Percentiles rank a stretch among this genome's conserved stretches.
Evolutionary conservation across 1,140 invertebrate genomes (phyloP).

Genomic region (Drosophila erecta): DNA sequence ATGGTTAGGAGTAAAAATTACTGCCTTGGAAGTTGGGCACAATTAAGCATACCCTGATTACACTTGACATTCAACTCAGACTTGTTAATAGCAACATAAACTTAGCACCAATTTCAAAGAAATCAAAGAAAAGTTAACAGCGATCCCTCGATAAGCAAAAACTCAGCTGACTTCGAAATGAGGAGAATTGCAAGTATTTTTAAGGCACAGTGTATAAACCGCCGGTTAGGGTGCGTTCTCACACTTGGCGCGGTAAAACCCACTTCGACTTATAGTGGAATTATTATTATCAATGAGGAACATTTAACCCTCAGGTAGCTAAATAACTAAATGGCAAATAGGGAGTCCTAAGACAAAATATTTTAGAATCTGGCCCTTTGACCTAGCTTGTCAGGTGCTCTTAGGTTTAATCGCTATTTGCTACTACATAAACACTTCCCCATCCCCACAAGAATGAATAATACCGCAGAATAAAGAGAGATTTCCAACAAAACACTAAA

Average conservation of each 20-base stretch:
- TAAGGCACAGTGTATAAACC: not conserved
- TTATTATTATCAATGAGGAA: constrained; percentile 4
- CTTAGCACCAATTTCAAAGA: constrained; percentile 8
- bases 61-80: not conserved
- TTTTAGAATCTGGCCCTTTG: not conserved
- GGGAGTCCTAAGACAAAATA: constrained; percentile 16
- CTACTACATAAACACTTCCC: not conserved
- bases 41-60: not conserved
- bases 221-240: not conserved
- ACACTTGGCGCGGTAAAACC: not conserved
- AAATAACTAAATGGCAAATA: constrained; percentile 5
- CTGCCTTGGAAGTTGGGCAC: not conserved
- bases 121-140: constrained; percentile 37
- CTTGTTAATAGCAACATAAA: not conserved
- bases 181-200: not conserved
- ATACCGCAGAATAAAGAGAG: constrained; percentile 29
- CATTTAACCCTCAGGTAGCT: constrained; percentile 5
- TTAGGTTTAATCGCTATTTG: not conserved
- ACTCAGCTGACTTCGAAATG: not conserved
- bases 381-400: constrained; percentile 25
- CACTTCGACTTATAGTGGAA: not conserved
- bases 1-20: too few relatives aligned
- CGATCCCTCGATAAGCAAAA: constrained; percentile 20
- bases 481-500: constrained; percentile 25
- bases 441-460: constrained; percentile 6